phyloP scores from a whole-genome alignment of 2,888 invertebrate genomes.

The Eulithis testata region DNA sequence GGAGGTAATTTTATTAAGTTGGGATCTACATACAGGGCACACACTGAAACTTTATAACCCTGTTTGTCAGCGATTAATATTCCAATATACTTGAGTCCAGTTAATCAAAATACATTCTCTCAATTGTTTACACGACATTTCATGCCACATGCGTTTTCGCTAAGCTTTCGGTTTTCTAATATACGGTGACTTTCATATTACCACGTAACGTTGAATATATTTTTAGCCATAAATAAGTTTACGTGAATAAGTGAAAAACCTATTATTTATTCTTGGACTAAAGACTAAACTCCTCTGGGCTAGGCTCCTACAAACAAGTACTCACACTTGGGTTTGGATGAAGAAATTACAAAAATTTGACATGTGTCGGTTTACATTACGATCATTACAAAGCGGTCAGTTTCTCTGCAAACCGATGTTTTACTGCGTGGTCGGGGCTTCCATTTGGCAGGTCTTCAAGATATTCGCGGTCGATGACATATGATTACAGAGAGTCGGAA shows the following conservation, averaged over 20 bases:
- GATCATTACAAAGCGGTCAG: conserved; percentile 2
- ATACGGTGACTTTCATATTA: conserved; percentile 1
- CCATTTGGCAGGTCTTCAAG: conserved; percentile 58
- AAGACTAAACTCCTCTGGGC: too few species aligned
- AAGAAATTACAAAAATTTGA: neutral
- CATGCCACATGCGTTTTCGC: conserved; percentile 56
- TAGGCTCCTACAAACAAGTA: too few species aligned
- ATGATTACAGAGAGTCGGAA: conserved; percentile 33
- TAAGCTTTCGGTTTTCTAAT: conserved; percentile 6
- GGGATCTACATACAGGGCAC: too few species aligned
- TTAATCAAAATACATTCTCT: conserved; percentile 39
- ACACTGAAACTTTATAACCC: conserved; percentile 1
- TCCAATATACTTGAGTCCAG: conserved; percentile 36
- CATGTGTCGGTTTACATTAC: neutral
- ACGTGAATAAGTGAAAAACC: too few species aligned
- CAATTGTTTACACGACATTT: conserved; percentile 50
- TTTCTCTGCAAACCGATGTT: neutral
- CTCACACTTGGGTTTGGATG: too few species aligned
- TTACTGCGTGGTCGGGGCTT: conserved; percentile 42
- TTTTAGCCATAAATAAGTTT: neutral
- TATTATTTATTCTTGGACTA: too few species aligned
- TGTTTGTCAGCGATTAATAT: conserved; percentile 32
- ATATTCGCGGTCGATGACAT: conserved; percentile 54
- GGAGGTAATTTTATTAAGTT: too few species aligned
- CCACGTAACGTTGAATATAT: neutral